Evolutionary conservation across 2,113 vertebrate species (phyloP).

Genomic region (Sisor rabdophorus): DNA sequence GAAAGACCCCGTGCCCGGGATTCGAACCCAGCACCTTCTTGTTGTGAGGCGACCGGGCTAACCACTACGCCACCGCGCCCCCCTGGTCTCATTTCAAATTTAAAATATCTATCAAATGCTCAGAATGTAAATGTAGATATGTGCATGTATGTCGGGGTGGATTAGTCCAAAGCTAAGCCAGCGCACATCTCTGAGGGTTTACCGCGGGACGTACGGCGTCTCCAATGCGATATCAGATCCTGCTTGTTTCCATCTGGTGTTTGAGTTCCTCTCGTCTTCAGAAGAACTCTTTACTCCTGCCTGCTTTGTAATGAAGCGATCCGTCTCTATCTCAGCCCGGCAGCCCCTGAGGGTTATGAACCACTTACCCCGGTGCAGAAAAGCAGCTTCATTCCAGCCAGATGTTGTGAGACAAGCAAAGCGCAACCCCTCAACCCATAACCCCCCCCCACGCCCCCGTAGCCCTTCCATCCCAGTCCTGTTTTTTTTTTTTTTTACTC

Average conservation of each 20-base stretch:
- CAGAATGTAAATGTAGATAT: slow-evolving; percentile 37
- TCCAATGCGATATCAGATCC: neutral
- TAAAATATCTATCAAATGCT: slow-evolving; percentile 33
- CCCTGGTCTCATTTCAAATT: slow-evolving; percentile 32
- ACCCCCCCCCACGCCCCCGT: neutral
- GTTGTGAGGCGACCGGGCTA: too few species aligned
- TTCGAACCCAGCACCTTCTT: too few species aligned
- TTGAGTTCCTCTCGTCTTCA: neutral
- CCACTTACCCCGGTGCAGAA: slow-evolving; percentile 61
- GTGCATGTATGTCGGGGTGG: slow-evolving; percentile 30
- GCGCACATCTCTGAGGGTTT: neutral
- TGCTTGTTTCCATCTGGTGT: neutral
- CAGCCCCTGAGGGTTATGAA: slow-evolving; percentile 77
- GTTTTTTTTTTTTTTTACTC: slow-evolving; percentile 1
- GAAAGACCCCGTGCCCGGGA: too few species aligned
- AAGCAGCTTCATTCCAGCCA: slow-evolving; percentile 79
- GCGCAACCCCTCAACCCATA: slow-evolving; percentile 21
- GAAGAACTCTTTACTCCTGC: slow-evolving; percentile 1
- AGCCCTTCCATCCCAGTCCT: slow-evolving; percentile 26
- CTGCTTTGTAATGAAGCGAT: slow-evolving; percentile 74
- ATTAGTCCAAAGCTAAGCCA: slow-evolving; percentile 21
- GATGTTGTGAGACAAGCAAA: slow-evolving; percentile 79
- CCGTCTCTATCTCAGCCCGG: slow-evolving; percentile 73
- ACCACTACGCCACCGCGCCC: too few species aligned
- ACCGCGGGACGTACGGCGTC: neutral